Percentiles rank a stretch among this genome's conserved stretches.
Conservation (phyloP, 2,113 vertebrate species). For the Mirza zaza region DNA sequence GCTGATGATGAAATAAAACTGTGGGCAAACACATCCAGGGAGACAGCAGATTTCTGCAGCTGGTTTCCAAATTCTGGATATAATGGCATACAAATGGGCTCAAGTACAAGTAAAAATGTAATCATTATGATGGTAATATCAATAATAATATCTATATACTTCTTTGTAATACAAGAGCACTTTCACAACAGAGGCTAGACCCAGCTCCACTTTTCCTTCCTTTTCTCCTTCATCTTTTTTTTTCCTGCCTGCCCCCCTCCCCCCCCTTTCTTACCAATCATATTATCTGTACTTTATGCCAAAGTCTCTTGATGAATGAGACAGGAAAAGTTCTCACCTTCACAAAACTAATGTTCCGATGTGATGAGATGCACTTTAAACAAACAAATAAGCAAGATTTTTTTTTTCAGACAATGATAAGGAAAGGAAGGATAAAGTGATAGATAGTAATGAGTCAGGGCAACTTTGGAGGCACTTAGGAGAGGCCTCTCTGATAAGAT, state of each 20-base stretch:
- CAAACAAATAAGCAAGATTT: neutral
- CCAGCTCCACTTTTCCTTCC: neutral
- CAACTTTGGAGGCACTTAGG: neutral
- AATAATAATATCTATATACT: neutral
- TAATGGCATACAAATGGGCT: neutral
- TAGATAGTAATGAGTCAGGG: accelerated
- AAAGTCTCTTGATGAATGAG: neutral
- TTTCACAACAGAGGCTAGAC: neutral
- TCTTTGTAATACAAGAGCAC: neutral
- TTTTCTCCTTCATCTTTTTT: neutral
- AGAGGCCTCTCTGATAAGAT: neutral
- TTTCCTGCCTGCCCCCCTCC: too few relatives aligned
- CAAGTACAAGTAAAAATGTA: neutral
- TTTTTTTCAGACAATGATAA: neutral
- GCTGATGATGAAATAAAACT: neutral
- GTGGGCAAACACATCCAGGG: neutral
- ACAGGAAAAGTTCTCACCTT: neutral
- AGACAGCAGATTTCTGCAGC: neutral
- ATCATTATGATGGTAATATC: accelerated
- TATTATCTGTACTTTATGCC: neutral
- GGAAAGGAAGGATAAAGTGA: neutral
- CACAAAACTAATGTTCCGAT: neutral
- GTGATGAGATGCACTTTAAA: neutral
- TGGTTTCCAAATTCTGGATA: neutral
- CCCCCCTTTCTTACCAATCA: accelerated